Percentiles rank a stretch among this genome's conserved stretches.
Conservation (phyloP, 2,797 vertebrate genomes). For the Trachurus trachurus region DNA sequence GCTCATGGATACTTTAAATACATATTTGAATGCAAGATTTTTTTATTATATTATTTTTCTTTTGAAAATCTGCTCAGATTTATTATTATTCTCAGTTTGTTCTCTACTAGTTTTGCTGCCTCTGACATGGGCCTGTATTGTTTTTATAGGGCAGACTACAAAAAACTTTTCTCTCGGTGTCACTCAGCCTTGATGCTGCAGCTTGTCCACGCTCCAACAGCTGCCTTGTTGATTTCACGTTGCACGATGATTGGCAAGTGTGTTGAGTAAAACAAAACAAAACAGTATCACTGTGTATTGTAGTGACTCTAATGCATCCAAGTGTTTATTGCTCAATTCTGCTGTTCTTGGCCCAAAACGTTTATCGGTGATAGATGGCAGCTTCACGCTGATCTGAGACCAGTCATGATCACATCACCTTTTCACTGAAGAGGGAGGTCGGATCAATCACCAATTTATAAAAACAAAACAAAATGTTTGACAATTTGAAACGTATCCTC, state of each 20-base stretch:
- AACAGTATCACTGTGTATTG: slow-evolving; percentile 34
- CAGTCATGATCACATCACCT: slow-evolving; percentile 51
- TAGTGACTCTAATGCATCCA: slow-evolving; percentile 35
- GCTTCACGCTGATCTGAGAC: slow-evolving; percentile 32
- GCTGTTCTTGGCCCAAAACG: slow-evolving; percentile 17
- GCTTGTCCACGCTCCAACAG: not conserved
- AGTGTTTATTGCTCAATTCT: slow-evolving; percentile 53
- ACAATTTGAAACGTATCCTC: slow-evolving; percentile 21
- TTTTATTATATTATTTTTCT: no score
- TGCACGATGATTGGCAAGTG: slow-evolving; percentile 33
- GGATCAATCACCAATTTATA: slow-evolving; percentile 39
- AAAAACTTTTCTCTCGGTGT: not conserved
- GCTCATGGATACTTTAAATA: no score
- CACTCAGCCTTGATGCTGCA: not conserved
- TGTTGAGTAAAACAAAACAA: slow-evolving; percentile 12
- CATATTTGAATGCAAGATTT: no score
- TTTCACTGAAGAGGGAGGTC: slow-evolving; percentile 43
- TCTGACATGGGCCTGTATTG: not conserved
- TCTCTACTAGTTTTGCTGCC: not conserved
- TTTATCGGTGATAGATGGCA: slow-evolving; percentile 22
- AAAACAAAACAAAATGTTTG: slow-evolving; percentile 21
- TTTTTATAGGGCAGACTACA: no score
- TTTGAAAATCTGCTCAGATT: not conserved
- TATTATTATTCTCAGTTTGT: not conserved
- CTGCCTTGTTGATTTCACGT: slow-evolving; percentile 34